Percentiles rank a stretch among this genome's conserved stretches.
Conservation (phyloP, 2,888 invertebrate species). For the Baccha elongata region DNA sequence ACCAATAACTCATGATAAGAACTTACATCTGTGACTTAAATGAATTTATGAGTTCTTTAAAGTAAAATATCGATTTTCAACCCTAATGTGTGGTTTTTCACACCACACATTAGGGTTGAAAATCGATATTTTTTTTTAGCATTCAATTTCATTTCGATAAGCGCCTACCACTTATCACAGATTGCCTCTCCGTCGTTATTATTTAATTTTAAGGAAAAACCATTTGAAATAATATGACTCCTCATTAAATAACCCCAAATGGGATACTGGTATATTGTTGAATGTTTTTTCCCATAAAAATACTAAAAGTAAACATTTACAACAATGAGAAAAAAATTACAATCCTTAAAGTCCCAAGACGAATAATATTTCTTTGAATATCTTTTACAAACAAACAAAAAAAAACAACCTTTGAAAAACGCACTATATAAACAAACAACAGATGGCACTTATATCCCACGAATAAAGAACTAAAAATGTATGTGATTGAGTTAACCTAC, state of each 20-base stretch:
- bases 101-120: no score
- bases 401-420: slow-evolving; percentile 29
- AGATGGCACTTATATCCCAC: slow-evolving; percentile 56
- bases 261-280: no score
- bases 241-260: slow-evolving; percentile 44
- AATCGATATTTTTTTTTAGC: no score
- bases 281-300: slow-evolving; percentile 14
- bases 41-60: no score
- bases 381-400: neutral
- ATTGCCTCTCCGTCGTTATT: no score
- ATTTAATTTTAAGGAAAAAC: slow-evolving; percentile 7
- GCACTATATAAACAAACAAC: slow-evolving; percentile 46
- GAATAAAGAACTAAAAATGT: slow-evolving; percentile 8
- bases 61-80: neutral
- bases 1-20: no score
- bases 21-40: no score
- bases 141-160: slow-evolving; percentile 33
- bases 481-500: no score
- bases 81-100: slow-evolving; percentile 18
- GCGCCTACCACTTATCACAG: slow-evolving; percentile 25
- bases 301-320: slow-evolving; percentile 27
- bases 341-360: slow-evolving; percentile 26
- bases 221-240: slow-evolving; percentile 56
- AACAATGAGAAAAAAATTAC: neutral
- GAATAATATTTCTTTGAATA: slow-evolving; percentile 3